Evolutionary conservation across 2,888 invertebrate species (phyloP).

Genomic region (Agriopis marginaria): DNA sequence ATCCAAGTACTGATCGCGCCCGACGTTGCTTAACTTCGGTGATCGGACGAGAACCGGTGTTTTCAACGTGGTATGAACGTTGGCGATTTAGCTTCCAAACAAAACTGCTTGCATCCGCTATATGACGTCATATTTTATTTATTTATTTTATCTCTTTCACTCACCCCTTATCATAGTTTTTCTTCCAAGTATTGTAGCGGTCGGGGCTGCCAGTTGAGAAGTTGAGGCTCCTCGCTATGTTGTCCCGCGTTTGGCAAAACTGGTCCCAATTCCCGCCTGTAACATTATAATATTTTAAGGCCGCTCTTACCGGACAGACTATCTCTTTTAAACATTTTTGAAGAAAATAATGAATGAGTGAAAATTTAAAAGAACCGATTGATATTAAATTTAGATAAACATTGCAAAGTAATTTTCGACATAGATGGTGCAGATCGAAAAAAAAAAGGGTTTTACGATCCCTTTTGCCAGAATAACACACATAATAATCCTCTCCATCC

Average conservation of each 20-base stretch:
- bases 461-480: too few relatives aligned
- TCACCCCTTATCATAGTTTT: constrained; percentile 63
- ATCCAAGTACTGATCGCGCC: constrained; percentile 79
- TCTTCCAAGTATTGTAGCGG: constrained; percentile 51
- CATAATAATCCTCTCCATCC: too few relatives aligned
- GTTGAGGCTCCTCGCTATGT: constrained; percentile 66
- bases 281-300: constrained; percentile 32
- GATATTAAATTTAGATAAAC: too few relatives aligned
- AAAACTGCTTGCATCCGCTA: constrained; percentile 22
- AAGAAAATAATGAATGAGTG: too few relatives aligned
- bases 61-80: constrained; percentile 73
- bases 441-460: too few relatives aligned
- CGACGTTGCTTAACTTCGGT: constrained; percentile 79
- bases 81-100: constrained; percentile 47
- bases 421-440: too few relatives aligned
- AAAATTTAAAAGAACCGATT: too few relatives aligned
- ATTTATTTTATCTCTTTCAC: too few relatives aligned
- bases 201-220: constrained; percentile 58
- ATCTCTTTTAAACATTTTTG: too few relatives aligned
- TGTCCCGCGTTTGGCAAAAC: constrained; percentile 71
- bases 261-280: constrained; percentile 73
- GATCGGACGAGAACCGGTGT: constrained; percentile 81
- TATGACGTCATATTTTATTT: too few relatives aligned
- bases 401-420: too few relatives aligned
- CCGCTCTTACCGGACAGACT: too few relatives aligned